Evolutionary conservation across 2,113 vertebrate species (phyloP).

Genomic region (Xiphophorus hellerii): DNA sequence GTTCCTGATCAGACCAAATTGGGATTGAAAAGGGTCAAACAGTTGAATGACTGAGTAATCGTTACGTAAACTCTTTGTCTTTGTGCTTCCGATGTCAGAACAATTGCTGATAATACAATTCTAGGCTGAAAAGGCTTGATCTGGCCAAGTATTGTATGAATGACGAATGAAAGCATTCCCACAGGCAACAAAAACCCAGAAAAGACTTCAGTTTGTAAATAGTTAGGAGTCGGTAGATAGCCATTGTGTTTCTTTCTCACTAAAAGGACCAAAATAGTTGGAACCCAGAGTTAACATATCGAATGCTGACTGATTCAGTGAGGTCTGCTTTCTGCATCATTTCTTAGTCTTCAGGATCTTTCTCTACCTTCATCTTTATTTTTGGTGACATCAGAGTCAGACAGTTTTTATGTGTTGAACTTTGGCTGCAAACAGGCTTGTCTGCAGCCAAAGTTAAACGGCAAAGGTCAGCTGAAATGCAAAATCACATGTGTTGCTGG

Average conservation of each 20-base stretch:
- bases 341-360: too few species aligned
- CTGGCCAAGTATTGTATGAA: slow-evolving; percentile 40
- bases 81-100: slow-evolving; percentile 53
- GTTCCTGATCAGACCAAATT: slow-evolving; percentile 48
- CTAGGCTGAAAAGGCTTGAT: slow-evolving; percentile 36
- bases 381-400: too few species aligned
- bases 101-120: slow-evolving; percentile 63
- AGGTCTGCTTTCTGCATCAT: neutral
- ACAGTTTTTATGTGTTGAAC: too few species aligned
- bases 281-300: neutral
- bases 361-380: too few species aligned
- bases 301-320: neutral
- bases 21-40: slow-evolving; percentile 22
- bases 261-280: neutral
- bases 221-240: slow-evolving; percentile 14
- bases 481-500: too few species aligned
- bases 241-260: slow-evolving; percentile 34
- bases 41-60: slow-evolving; percentile 29
- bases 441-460: too few species aligned
- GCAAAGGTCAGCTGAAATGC: too few species aligned
- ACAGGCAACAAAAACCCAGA: slow-evolving; percentile 35
- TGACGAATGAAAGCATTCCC: slow-evolving; percentile 43
- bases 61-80: slow-evolving; percentile 68
- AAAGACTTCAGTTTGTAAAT: slow-evolving; percentile 11
- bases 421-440: too few species aligned